A percentile compares a stretch with the other conserved stretches of the same genome.
phyloP scores from a whole-genome alignment of 1,140 invertebrate species.

The Daktulosphaira vitifoliae region DNA sequence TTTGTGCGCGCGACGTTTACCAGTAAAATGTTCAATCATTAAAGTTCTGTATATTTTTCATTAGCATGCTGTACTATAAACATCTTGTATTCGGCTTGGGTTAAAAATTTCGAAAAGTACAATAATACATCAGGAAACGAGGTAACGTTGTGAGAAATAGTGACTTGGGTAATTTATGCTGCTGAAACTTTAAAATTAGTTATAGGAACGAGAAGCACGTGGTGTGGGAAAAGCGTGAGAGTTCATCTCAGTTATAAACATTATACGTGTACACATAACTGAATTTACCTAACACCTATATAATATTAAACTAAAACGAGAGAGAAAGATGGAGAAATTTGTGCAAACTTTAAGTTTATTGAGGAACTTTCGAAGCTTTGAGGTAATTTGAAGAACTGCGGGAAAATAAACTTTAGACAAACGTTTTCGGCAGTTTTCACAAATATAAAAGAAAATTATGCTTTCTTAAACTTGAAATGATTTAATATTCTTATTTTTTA shows the following conservation, averaged over 20 bases:
- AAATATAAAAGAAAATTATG: no score
- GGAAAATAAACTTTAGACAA: constrained; percentile 26
- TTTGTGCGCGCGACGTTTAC: constrained; percentile 30
- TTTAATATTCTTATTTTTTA: no score
- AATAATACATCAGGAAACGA: constrained; percentile 28
- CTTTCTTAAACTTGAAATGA: no score
- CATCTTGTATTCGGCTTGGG: constrained; percentile 11
- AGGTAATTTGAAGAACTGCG: background rate
- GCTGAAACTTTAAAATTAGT: constrained; percentile 31
- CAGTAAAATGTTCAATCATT: constrained; percentile 27
- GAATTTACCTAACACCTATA: constrained; percentile 12
- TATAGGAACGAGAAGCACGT: constrained; percentile 4
- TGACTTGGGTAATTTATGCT: constrained; percentile 30
- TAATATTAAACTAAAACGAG: background rate
- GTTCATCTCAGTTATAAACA: constrained; percentile 11
- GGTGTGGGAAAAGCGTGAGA: background rate
- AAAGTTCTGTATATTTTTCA: constrained; percentile 31
- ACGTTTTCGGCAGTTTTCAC: background rate
- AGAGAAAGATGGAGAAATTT: background rate
- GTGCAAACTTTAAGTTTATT: constrained; percentile 30
- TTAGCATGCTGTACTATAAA: constrained; percentile 13
- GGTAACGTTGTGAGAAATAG: background rate
- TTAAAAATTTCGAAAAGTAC: constrained; percentile 29
- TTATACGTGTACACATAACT: constrained; percentile 4
- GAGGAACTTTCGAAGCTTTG: constrained; percentile 24